These are phyloP conservation scores for Heteromormyrus szaboi DNA, from an alignment of 2,797 vertebrate species.

Conservation along the genomic window DNA sequence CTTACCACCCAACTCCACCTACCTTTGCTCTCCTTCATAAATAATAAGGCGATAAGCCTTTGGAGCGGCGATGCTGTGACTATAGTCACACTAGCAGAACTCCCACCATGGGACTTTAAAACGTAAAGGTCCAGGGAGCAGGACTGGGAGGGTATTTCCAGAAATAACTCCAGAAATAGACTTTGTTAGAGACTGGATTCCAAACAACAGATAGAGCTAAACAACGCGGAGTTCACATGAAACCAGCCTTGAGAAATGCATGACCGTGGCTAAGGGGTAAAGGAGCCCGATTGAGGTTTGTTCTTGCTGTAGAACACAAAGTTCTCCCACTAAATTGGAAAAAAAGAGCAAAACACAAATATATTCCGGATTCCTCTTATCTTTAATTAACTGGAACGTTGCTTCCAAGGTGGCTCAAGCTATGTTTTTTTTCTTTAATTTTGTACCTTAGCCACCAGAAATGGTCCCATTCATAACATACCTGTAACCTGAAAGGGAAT, in stretches of 20 bases:
- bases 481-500: background rate
- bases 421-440: background rate
- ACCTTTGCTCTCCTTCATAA: conserved; percentile 57
- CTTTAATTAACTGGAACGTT: background rate
- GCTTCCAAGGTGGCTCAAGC: background rate
- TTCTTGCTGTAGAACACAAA: conserved; percentile 79
- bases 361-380: background rate
- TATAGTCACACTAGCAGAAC: background rate
- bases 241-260: conserved; percentile 67
- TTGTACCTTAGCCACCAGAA: background rate
- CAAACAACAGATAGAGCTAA: background rate
- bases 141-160: background rate
- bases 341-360: conserved; percentile 26
- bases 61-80: background rate
- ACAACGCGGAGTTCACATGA: background rate
- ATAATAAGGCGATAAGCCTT: background rate
- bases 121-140: background rate
- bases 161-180: background rate
- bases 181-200: background rate
- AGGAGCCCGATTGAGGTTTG: conserved; percentile 68
- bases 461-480: background rate
- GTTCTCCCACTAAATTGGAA: conserved; percentile 59
- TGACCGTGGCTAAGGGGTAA: conserved; percentile 64
- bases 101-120: background rate
- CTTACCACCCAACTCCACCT: conserved; percentile 61